These are phyloP conservation scores for Aulostomus chinensis DNA, from an alignment of 2,797 vertebrate genomes.

Conservation along the genomic window DNA sequence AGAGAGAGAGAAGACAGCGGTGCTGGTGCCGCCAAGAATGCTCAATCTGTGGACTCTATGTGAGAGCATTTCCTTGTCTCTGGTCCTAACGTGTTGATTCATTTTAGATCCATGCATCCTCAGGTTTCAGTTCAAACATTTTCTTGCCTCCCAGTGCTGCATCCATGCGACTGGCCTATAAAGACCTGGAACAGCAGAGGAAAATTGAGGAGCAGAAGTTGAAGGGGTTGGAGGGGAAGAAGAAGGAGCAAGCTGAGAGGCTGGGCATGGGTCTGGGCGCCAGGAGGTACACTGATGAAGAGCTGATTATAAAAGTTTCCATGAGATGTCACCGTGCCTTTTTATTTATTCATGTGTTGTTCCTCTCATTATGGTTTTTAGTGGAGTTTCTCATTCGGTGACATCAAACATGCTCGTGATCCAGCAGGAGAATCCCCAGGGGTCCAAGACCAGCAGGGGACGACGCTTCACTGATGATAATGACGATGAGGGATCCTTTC, in stretches of 20 bases:
- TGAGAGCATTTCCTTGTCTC: conserved; percentile 71
- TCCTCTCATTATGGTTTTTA: conserved; percentile 31
- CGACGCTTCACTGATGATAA: conserved; percentile 79
- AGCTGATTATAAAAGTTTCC: background rate
- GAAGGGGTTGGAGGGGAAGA: conserved; percentile 82
- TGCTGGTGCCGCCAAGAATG: conserved; percentile 42
- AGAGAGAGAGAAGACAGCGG: conserved; percentile 74
- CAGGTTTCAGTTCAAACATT: too few relatives aligned
- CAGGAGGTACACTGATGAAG: conserved; percentile 78
- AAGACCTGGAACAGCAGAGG: conserved; percentile 88
- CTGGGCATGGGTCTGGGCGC: conserved; percentile 92
- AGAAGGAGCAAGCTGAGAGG: conserved; percentile 87
- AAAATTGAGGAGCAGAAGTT: conserved; percentile 83
- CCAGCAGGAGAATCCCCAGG: conserved; percentile 87
- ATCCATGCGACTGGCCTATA: conserved; percentile 87
- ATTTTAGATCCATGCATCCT: background rate
- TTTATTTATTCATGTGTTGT: background rate
- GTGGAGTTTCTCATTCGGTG: conserved; percentile 93
- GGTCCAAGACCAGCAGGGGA: conserved; percentile 72
- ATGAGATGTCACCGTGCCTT: background rate
- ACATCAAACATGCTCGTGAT: conserved; percentile 93
- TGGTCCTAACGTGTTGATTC: too few relatives aligned
- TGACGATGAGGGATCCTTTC: conserved; percentile 83
- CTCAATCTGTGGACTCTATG: conserved; percentile 80
- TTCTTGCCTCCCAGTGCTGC: conserved; percentile 58